Evolutionary conservation across 30 jellyfish, hydroid and myxozoan species (phyloP).

Genomic region (Haliclystus octoradiatus): DNA sequence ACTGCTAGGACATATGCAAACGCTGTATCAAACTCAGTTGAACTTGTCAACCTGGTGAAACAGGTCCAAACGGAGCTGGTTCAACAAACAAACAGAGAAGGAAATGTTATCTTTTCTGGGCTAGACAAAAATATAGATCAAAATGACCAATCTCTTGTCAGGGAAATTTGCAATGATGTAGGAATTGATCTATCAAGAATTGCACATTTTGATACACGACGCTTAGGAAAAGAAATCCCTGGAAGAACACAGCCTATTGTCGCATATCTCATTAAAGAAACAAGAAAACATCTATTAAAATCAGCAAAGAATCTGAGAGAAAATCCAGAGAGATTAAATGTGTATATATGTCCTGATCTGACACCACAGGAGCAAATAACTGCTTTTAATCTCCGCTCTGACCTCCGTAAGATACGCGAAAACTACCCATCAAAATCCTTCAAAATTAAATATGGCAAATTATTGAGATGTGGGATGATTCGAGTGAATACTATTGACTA

Average conservation of each 20-base stretch:
- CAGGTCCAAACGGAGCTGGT: neutral
- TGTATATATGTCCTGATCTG: neutral
- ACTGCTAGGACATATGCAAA: neutral
- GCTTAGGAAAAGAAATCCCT: neutral
- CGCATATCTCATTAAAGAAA: neutral
- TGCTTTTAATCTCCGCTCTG: neutral
- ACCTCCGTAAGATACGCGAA: neutral
- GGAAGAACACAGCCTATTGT: neutral
- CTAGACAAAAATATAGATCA: neutral
- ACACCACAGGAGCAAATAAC: neutral
- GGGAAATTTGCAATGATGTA: neutral
- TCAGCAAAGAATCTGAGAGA: neutral
- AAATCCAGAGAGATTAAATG: neutral
- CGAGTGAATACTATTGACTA: neutral
- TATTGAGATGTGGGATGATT: neutral
- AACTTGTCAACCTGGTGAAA: neutral
- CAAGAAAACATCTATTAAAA: neutral
- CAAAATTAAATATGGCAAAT: neutral
- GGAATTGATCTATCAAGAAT: neutral
- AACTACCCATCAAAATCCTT: neutral
- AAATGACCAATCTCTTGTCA: neutral
- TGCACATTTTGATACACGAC: neutral
- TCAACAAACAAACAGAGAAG: neutral
- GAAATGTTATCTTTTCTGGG: neutral
- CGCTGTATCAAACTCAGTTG: neutral